Percentiles rank a stretch among this genome's conserved stretches.
Evolutionary conservation across 2,797 vertebrate species (phyloP).

Genomic region (Protosalanx chinensis): DNA sequence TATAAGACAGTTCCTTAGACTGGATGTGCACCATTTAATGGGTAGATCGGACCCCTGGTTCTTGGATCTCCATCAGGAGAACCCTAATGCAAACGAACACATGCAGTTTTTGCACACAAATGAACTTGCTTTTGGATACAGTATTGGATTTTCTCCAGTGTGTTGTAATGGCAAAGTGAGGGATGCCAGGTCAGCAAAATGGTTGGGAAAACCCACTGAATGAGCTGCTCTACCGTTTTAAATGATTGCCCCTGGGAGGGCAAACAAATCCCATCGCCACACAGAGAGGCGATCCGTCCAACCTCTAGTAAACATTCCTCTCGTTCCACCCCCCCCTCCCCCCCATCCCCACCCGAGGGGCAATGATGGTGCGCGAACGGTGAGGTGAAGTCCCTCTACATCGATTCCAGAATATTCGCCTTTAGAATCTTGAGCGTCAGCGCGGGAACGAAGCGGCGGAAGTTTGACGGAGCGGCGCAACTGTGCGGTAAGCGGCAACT

Average conservation of each 20-base stretch:
- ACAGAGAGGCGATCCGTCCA: conserved; percentile 45
- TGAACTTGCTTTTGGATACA: conserved; percentile 35
- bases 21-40: not conserved
- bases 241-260: conserved; percentile 43
- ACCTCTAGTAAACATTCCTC: conserved; percentile 21
- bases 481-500: conserved; percentile 58
- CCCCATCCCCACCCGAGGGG: conserved; percentile 39
- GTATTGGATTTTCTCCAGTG: conserved; percentile 31
- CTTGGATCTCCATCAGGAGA: not conserved
- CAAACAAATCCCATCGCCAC: conserved; percentile 49
- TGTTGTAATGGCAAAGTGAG: conserved; percentile 40
- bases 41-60: not conserved
- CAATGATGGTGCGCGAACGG: conserved; percentile 47
- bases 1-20: not conserved
- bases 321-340: too few relatives aligned
- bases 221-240: conserved; percentile 44
- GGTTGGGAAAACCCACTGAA: conserved; percentile 57
- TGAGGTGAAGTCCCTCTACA: conserved; percentile 54
- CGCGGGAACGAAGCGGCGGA: conserved; percentile 43
- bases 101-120: conserved; percentile 30
- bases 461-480: conserved; percentile 60
- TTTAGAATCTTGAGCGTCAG: conserved; percentile 47
- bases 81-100: not conserved
- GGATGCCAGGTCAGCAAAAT: conserved; percentile 70
- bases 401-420: conserved; percentile 49